Conservation (phyloP, 2,113 vertebrate genomes). For the Eudyptes chrysolophus region DNA sequence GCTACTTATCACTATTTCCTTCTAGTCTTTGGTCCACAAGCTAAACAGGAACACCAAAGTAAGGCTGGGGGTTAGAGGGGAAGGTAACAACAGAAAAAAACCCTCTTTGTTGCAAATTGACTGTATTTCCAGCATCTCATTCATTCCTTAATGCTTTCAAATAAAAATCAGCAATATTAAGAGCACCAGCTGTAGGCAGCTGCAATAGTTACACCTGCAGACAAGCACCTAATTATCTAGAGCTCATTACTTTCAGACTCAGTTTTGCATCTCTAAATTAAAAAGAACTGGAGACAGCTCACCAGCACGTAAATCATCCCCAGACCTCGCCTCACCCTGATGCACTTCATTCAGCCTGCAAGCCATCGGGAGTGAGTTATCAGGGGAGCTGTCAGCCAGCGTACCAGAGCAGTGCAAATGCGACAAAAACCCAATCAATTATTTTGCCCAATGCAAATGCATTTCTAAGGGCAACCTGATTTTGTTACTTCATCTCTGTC, state of each 20-base stretch:
- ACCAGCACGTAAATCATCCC: not conserved
- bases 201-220: conserved; percentile 25
- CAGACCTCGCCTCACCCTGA: not conserved
- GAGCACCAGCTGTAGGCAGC: not conserved
- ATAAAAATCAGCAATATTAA: not conserved
- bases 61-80: not conserved
- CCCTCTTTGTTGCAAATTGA: not conserved
- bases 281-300: not conserved
- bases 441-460: rapidly evolving
- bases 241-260: conserved; percentile 39
- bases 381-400: not conserved
- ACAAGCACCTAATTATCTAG: conserved; percentile 38
- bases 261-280: conserved; percentile 35
- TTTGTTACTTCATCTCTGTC: not conserved
- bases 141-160: not conserved
- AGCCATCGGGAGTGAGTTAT: not conserved
- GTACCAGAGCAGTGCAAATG: rapidly evolving
- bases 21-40: rapidly evolving
- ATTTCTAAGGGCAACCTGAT: not conserved
- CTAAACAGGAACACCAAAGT: rapidly evolving
- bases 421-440: not conserved
- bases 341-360: not conserved
- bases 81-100: not conserved
- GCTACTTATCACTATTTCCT: not conserved
- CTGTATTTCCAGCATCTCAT: not conserved